Evolutionary conservation across 2,113 vertebrate genomes (phyloP), one percentile per base, ranked within the genome.

Genomic region (Sander lucioperca): DNA sequence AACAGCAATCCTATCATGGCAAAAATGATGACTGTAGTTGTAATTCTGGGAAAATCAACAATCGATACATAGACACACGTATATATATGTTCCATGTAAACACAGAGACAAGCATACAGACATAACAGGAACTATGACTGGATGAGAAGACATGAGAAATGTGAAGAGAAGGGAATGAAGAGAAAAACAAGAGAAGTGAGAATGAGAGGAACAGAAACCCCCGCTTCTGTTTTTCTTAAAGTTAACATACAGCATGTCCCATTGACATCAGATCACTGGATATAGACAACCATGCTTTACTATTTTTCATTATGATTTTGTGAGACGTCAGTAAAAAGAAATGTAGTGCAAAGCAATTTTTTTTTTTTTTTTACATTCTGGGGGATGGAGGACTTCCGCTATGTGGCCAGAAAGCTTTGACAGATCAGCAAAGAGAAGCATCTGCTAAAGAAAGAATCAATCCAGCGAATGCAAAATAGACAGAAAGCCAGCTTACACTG

Each of bases 401-500:
- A 18, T 33, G 50, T 43, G 27, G 33, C 25, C 18, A 56, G 68
- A 70, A 66, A 67, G 36, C 58, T 72, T 72, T 48, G 78, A 84
- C 57, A 73, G 59, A 76, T 87, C 89, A 89, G 91, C 89, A 87
- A 66, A 79, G 16, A n/a, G 77, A 33, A 86, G 85, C 88, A 88
- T 88, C 84, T 93, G 91, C 67, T 86, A 5, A 9, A 61, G 30
- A 68, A 66, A 56, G 72, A 92, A 83, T 73, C 87, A 83, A 83
- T 87, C 84, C 79, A 84, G 65, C 16, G 43, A 84, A 74, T 93
- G 92, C 91, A 75, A 84, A 86, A 75, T 73, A 79, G 87, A 88
- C 91, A 92, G 81, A 91, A 91, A 67, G 53, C 5, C 82, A 82
- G 88, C 83, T 92, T 88, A 92, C 78, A 48, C 75, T 0, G 33